Base-by-base conservation (phyloP, 2,888 invertebrate species). In the Cylindroiulus punctatus region DNA sequence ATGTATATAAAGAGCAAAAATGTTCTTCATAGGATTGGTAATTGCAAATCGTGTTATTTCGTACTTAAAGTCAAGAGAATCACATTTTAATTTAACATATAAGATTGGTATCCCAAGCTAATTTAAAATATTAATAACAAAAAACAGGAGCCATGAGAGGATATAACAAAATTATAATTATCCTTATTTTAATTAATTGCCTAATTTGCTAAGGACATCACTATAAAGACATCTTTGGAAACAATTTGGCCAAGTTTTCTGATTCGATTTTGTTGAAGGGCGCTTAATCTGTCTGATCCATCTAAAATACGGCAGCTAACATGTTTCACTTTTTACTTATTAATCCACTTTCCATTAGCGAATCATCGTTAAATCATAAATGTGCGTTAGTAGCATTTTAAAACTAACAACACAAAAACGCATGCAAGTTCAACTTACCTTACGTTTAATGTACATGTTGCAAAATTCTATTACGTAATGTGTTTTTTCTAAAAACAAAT, bases 281-380 rank as follows among this genome's bases (percentile, higher is more conserved):
- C 2, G 52, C n/a, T 57, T n/a, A 52, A n/a, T 26, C 19, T 26
- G 26, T 26, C 4, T 26, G 22, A 26, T 26, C 0, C 65, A 65
- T 26, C 22, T 19, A 65, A 65, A 65, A 26, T 65, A 4, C 65
- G 12, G 65, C 65, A 65, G 26, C 65, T 26, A 26, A 65, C 52
- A 52, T 52, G 1, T 47, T 10, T 14, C 10, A 14, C 44, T 44
- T 44, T 36, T 44, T 44, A 44, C 17, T 44, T 44, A 14, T 10
- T 7, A 44, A 7, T n/a, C 17, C n/a, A 65, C 65, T 65, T 19
- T 65, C 65, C 65, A 65, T 65, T 65, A 65, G 26, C 22, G 65
- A 65, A 65, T 65, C 65, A 65, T 65, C 10, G 65, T 65, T 26
- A 65, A 26, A 65, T 22, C 65, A 26, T 65, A 65, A 52, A 52